These are phyloP conservation scores for Poecilia picta DNA, from an alignment of 2,797 vertebrate genomes.

Conservation along the genomic window DNA sequence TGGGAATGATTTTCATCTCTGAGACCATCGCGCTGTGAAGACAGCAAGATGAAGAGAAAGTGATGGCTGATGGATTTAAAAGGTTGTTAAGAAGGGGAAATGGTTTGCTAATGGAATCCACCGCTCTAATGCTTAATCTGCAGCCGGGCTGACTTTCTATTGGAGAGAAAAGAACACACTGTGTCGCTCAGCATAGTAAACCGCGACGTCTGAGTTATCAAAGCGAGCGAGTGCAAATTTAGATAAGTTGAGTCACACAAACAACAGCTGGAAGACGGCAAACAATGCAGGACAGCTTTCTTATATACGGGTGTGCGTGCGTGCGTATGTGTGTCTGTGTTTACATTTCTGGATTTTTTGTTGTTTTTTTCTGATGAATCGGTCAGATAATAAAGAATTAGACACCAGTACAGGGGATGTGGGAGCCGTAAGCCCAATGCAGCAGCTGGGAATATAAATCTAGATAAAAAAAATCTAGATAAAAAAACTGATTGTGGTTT, in stretches of 20 bases:
- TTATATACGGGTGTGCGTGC: not conserved
- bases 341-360: too few relatives aligned
- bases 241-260: slow-evolving; percentile 30
- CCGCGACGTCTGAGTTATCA: slow-evolving; percentile 32
- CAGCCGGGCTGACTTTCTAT: slow-evolving; percentile 30
- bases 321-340: too few relatives aligned
- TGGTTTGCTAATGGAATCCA: slow-evolving; percentile 53
- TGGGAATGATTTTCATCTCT: slow-evolving; percentile 29
- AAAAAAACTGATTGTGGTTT: not conserved
- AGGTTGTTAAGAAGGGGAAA: slow-evolving; percentile 54
- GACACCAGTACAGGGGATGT: too few relatives aligned
- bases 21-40: slow-evolving; percentile 12
- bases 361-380: too few relatives aligned
- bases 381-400: too few relatives aligned
- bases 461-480: not conserved
- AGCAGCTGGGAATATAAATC: too few relatives aligned
- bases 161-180: slow-evolving; percentile 4
- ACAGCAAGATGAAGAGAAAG: slow-evolving; percentile 41
- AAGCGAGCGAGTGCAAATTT: slow-evolving; percentile 27
- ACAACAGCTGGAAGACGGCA: slow-evolving; percentile 26
- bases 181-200: slow-evolving; percentile 42
- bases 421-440: too few relatives aligned
- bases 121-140: slow-evolving; percentile 44
- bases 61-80: slow-evolving; percentile 53
- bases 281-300: not conserved